phyloP scores from a whole-genome alignment of 2,797 vertebrate genomes.

The Hyperoplus immaculatus region DNA sequence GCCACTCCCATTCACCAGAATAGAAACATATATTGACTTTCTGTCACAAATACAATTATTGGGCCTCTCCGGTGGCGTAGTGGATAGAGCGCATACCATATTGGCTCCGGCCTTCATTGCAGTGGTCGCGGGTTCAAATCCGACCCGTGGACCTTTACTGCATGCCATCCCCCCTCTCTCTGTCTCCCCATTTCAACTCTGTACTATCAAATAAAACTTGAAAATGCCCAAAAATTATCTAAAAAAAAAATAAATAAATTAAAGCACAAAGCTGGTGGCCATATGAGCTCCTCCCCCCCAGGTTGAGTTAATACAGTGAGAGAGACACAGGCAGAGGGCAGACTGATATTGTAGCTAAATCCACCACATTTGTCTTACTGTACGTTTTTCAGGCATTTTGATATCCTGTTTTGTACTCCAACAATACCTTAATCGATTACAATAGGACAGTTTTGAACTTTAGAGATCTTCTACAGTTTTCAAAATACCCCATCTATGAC shows the following conservation, averaged over 20 bases:
- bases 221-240: no score
- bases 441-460: slow-evolving; percentile 66
- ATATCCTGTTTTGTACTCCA: slow-evolving; percentile 66
- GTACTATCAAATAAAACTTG: no score
- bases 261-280: slow-evolving; percentile 48
- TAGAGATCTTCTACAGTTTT: slow-evolving; percentile 41
- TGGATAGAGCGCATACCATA: no score
- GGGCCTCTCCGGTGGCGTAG: no score
- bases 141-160: no score
- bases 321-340: slow-evolving; percentile 45
- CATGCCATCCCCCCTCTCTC: no score
- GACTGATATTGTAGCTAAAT: slow-evolving; percentile 23
- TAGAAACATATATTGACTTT: slow-evolving; percentile 78
- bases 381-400: slow-evolving; percentile 46
- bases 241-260: slow-evolving; percentile 42
- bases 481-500: slow-evolving; percentile 26
- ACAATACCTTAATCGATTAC: slow-evolving; percentile 65
- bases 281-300: background rate
- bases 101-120: no score
- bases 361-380: slow-evolving; percentile 57
- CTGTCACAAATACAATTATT: slow-evolving; percentile 48
- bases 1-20: slow-evolving; percentile 57
- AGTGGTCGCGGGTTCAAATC: no score
- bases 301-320: slow-evolving; percentile 58
- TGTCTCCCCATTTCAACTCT: no score